These are phyloP conservation scores for Cyrtonyx montezumae DNA, from an alignment of 2,113 vertebrate species.

Conservation along the genomic window DNA sequence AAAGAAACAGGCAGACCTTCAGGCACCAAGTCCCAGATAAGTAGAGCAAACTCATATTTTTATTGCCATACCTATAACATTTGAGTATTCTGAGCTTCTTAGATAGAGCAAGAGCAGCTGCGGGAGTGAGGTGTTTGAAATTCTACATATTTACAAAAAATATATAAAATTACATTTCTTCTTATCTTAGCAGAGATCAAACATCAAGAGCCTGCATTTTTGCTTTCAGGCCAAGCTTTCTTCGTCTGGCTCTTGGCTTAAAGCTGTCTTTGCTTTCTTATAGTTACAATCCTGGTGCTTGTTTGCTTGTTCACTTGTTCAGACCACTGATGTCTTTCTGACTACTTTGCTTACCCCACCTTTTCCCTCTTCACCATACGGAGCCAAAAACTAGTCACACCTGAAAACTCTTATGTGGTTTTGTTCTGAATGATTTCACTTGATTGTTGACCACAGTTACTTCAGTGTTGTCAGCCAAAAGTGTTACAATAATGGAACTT, in stretches of 20 bases:
- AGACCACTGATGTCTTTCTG: neutral
- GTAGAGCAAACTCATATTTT: neutral
- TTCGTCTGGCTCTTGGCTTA: neutral
- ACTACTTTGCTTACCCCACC: neutral
- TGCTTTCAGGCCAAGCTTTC: neutral
- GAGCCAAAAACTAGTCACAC: neutral
- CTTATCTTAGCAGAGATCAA: neutral
- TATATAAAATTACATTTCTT: neutral
- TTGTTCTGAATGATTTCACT: neutral
- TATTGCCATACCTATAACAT: neutral
- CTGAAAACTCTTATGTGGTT: neutral
- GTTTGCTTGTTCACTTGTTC: neutral
- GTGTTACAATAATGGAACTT: neutral
- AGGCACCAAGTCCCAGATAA: neutral
- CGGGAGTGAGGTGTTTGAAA: neutral
- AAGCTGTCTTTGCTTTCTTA: neutral
- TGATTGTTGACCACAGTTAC: neutral
- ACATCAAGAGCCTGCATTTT: neutral
- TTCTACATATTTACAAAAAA: neutral
- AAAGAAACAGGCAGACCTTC: neutral
- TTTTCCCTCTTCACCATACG: neutral
- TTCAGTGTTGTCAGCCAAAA: neutral
- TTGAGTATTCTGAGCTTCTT: neutral
- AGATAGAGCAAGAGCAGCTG: neutral
- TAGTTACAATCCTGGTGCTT: neutral